Percentiles rank a stretch among this genome's conserved stretches.
These are phyloP conservation scores for Ctenodactylus gundi DNA, from an alignment of 2,113 vertebrate species.

Conservation along the genomic window DNA sequence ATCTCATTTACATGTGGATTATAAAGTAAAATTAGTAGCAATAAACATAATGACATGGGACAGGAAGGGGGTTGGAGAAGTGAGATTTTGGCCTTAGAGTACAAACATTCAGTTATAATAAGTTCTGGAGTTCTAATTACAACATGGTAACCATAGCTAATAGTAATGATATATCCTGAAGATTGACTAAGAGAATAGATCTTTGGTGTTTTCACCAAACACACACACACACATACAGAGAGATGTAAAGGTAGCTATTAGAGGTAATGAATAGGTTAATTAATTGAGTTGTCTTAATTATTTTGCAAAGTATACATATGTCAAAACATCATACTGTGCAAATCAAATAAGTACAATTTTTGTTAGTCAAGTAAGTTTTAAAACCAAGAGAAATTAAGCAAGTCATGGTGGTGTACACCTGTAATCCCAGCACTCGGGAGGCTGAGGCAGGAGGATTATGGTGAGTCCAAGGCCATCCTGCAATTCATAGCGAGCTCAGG, in stretches of 20 bases:
- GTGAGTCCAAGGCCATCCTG: too few relatives aligned
- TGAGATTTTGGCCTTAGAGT: too few relatives aligned
- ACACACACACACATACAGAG: not conserved
- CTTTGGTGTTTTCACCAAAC: not conserved
- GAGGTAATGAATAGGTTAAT: not conserved
- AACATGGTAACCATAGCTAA: not conserved
- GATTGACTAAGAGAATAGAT: not conserved
- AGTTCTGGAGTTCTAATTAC: not conserved
- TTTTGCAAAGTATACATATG: not conserved
- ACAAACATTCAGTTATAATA: not conserved
- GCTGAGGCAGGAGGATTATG: too few relatives aligned
- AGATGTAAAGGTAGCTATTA: not conserved
- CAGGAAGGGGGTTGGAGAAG: not conserved
- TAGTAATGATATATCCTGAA: not conserved
- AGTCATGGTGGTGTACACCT: too few relatives aligned
- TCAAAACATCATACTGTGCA: not conserved
- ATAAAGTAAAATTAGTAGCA: not conserved
- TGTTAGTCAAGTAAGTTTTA: not conserved
- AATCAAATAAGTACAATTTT: not conserved
- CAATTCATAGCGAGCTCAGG: too few relatives aligned
- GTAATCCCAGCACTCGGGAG: too few relatives aligned
- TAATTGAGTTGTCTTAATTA: not conserved
- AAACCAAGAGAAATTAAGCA: too few relatives aligned
- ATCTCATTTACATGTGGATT: not conserved
- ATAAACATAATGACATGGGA: too few relatives aligned